Conservation (phyloP, 2,113 vertebrate genomes). For the Hoplias malabaricus region DNA sequence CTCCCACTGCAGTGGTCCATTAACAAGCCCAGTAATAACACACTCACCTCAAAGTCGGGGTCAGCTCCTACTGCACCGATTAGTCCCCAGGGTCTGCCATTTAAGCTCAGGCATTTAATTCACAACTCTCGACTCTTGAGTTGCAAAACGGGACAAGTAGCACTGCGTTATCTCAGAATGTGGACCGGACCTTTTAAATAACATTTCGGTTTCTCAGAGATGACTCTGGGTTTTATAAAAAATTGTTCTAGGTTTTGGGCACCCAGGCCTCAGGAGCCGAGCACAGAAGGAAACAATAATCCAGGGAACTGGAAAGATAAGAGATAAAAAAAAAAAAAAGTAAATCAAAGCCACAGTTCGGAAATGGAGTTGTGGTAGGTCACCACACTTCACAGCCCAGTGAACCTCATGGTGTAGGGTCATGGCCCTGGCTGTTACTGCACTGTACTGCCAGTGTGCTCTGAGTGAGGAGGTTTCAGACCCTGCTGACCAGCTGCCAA, state of each 20-base stretch:
- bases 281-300: neutral
- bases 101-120: slow-evolving; percentile 30
- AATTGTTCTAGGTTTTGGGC: neutral
- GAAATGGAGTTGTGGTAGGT: neutral
- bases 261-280: neutral
- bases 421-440: neutral
- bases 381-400: neutral
- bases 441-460: neutral
- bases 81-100: slow-evolving; percentile 12
- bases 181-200: neutral
- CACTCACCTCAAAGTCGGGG: slow-evolving; percentile 40
- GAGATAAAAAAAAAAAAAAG: neutral
- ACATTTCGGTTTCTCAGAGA: neutral
- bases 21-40: slow-evolving; percentile 48
- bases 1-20: slow-evolving; percentile 18
- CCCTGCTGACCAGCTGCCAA: slow-evolving; percentile 1
- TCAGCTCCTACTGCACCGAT: slow-evolving; percentile 32
- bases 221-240: neutral
- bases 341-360: neutral
- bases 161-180: neutral
- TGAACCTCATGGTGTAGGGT: neutral
- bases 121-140: slow-evolving; percentile 8
- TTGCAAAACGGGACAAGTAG: slow-evolving; percentile 22
- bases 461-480: slow-evolving; percentile 6
- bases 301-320: neutral